Evolutionary conservation across 2,888 invertebrate species (phyloP), one percentile per base, ranked within the genome.

Genomic region (Allygus modestus): DNA sequence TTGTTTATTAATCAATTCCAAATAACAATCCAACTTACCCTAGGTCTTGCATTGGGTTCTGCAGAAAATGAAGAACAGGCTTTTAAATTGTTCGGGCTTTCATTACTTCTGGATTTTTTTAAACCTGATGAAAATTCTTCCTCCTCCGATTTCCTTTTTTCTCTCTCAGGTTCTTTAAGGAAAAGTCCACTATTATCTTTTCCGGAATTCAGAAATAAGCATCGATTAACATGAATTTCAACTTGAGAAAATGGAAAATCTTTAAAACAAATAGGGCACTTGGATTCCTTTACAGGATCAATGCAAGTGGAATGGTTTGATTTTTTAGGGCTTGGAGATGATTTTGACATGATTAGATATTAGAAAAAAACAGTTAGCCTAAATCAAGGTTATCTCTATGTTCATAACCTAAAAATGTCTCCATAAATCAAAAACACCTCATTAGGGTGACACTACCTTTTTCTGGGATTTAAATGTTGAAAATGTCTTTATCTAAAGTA

Each of bases 211-310:
- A 95, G 90, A 91, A 95, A 95, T 87, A 95, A 91, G 90, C 95
- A 96, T 89, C 92, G 94, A 88, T 94, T 93, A 0, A 92, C 95
- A 89, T 96, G 95, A 86, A 91, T 90, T 90, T 95, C 94, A 84
- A 95, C 94, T 41, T 91, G 88, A 23, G 89, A 87, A 77, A 90
- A 88, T 28, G 91, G 88, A 90, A 93, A 94, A 33, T 89, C 88
- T 89, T 93, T 93, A 83, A 90, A 91, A 89, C 95, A 96, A 83
- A 96, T 91, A 0, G 95, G 95, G 89, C 95, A 96, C 9, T 5
- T 2, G n/a, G 65, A 69, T 73, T 46, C 41, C 2, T 26, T 26
- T 43, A 28, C 43, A 23, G 28, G 5, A 11, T 58, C 54, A 79
- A 26, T 26, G 31, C 7, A 5, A 58, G 20, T 26, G 4, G 31